These are phyloP conservation scores for Empidonax alnorum DNA, from an alignment of 2,113 vertebrate species.

Conservation along the genomic window DNA sequence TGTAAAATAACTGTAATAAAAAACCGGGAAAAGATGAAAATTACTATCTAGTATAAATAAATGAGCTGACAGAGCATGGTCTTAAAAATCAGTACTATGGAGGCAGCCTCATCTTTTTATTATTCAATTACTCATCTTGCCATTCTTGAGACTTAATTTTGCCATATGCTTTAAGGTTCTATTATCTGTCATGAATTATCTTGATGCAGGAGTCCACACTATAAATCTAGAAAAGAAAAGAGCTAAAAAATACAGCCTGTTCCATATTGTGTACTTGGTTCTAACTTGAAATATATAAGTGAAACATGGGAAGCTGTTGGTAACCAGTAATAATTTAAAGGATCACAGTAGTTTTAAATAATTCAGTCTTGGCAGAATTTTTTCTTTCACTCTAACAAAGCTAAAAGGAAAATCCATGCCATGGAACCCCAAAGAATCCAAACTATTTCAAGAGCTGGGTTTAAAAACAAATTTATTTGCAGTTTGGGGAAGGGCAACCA, in stretches of 20 bases:
- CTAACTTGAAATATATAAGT: neutral
- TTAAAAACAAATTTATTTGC: neutral
- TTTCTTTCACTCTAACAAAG: neutral
- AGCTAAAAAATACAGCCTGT: neutral
- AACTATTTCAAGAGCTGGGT: neutral
- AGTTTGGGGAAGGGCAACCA: neutral
- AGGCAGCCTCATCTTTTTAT: constrained; percentile 12
- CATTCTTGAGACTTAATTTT: constrained; percentile 44
- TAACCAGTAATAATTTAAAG: constrained; percentile 1
- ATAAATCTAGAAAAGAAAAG: constrained; percentile 14
- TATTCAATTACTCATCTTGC: constrained; percentile 9
- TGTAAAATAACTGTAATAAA: neutral
- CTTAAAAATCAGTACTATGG: neutral
- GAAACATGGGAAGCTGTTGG: neutral
- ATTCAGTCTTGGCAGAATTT: neutral
- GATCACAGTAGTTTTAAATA: neutral
- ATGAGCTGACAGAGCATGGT: neutral
- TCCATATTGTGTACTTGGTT: neutral
- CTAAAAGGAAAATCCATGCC: neutral
- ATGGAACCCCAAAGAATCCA: neutral
- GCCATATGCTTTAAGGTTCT: neutral
- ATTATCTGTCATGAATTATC: constrained; percentile 22
- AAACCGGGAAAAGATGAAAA: neutral
- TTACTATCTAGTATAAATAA: constrained; percentile 22
- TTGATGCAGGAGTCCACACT: neutral